Evolutionary conservation across 2,797 vertebrate species (phyloP).

Genomic region (Aselliscus stoliczkanus): DNA sequence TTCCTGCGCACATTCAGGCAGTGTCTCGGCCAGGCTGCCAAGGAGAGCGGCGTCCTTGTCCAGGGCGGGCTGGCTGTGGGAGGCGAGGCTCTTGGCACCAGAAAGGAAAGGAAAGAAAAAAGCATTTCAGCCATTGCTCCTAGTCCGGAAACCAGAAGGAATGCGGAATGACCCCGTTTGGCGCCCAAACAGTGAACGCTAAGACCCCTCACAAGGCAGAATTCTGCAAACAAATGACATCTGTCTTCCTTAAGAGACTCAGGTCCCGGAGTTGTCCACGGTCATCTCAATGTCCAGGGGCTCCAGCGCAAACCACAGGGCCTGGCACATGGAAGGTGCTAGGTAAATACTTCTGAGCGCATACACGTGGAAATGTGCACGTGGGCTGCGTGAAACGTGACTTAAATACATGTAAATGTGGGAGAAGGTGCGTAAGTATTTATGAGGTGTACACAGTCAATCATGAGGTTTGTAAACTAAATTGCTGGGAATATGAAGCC

Average conservation of each 20-base stretch:
- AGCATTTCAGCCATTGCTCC: background rate
- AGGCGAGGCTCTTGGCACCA: background rate
- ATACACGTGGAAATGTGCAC: background rate
- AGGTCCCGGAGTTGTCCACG: accelerated
- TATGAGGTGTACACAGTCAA: background rate
- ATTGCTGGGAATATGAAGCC: too few relatives aligned
- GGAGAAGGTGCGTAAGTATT: too few relatives aligned
- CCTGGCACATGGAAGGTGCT: background rate
- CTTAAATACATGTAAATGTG: background rate
- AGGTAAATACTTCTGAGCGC: background rate
- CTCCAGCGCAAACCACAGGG: background rate
- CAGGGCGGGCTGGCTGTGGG: background rate
- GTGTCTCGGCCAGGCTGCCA: background rate
- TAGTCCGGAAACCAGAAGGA: conserved; percentile 23
- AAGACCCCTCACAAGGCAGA: background rate
- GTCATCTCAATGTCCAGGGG: background rate
- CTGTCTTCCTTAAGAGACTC: background rate
- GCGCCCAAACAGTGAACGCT: background rate
- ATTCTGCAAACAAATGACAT: background rate
- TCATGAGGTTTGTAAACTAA: background rate
- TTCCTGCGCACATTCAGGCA: conserved; percentile 48
- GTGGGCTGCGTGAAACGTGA: background rate
- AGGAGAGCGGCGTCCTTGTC: background rate
- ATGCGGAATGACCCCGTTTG: background rate
- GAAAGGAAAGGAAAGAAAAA: background rate